Evolutionary conservation across 2,888 invertebrate species (phyloP).

Genomic region (Idaea biselata): DNA sequence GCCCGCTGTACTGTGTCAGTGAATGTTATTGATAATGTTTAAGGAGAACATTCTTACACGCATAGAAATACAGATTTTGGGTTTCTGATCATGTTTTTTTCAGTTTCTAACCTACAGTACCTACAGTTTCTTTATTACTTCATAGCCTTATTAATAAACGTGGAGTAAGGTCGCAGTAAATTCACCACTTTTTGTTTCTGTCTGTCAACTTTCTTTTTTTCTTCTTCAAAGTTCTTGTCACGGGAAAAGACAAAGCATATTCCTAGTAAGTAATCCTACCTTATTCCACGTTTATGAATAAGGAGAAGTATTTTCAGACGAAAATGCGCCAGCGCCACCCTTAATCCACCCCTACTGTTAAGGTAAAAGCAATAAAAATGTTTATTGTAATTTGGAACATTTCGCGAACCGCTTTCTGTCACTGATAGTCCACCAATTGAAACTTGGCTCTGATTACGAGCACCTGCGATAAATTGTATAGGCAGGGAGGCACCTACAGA

Average conservation of each 20-base stretch:
- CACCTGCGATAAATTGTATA: conserved; percentile 4
- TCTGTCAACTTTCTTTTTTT: too few species aligned
- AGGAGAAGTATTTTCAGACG: too few species aligned
- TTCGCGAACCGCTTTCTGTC: neutral
- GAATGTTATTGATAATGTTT: neutral
- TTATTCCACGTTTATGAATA: too few species aligned
- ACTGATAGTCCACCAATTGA: neutral
- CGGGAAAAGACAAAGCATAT: too few species aligned
- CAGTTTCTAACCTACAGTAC: too few species aligned
- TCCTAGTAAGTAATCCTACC: too few species aligned
- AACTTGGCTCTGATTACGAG: neutral
- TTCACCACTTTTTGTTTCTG: too few species aligned
- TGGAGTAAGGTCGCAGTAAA: too few species aligned
- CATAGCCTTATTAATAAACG: too few species aligned
- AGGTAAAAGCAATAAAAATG: neutral
- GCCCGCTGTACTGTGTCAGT: neutral
- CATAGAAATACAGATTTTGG: neutral
- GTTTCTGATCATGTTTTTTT: neutral
- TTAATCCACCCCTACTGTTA: neutral
- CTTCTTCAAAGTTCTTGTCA: too few species aligned
- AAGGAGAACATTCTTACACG: neutral
- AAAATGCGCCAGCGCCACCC: neutral
- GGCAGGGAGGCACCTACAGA: neutral
- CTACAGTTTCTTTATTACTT: too few species aligned
- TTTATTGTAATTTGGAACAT: neutral